phyloP scores from a whole-genome alignment of 2,888 invertebrate species.

The Germaria angustata region DNA sequence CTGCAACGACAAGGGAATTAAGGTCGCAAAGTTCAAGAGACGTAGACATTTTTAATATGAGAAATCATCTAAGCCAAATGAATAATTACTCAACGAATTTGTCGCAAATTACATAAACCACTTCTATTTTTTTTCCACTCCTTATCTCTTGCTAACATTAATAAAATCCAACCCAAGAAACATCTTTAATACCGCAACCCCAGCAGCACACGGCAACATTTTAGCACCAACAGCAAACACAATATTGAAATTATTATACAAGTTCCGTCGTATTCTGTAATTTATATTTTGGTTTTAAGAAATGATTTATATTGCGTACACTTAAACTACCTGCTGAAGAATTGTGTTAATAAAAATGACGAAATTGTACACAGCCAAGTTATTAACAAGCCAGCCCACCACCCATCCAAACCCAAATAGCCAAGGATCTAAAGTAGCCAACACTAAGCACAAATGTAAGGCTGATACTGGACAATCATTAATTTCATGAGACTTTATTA shows the following conservation, averaged over 20 bases:
- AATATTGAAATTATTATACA: constrained; percentile 2
- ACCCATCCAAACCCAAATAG: not conserved
- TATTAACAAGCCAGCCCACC: not conserved
- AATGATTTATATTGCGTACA: constrained; percentile 57
- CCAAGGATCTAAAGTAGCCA: not conserved
- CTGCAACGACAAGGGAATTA: constrained; percentile 31
- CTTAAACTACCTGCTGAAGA: constrained; percentile 64
- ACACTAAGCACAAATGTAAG: constrained; percentile 44
- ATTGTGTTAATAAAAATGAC: constrained; percentile 61
- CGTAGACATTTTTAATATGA: constrained; percentile 36
- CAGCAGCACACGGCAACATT: not conserved
- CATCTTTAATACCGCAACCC: not conserved
- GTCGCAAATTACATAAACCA: constrained; percentile 62
- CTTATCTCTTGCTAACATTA: not conserved
- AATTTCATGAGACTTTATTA: constrained; percentile 58
- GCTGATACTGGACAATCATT: constrained; percentile 62
- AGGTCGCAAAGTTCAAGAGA: constrained; percentile 50
- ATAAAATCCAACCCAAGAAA: not conserved
- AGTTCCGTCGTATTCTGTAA: constrained; percentile 10
- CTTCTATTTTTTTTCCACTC: constrained; percentile 3
- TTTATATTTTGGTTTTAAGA: constrained; percentile 34
- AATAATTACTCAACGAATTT: constrained; percentile 67
- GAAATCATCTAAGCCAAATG: constrained; percentile 52
- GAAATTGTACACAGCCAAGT: constrained; percentile 48
- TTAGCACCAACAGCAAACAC: not conserved